Percentiles rank a stretch among this genome's conserved stretches.
These are phyloP conservation scores for Catharus bicknelli DNA, from an alignment of 2,113 vertebrate genomes.

Conservation along the genomic window DNA sequence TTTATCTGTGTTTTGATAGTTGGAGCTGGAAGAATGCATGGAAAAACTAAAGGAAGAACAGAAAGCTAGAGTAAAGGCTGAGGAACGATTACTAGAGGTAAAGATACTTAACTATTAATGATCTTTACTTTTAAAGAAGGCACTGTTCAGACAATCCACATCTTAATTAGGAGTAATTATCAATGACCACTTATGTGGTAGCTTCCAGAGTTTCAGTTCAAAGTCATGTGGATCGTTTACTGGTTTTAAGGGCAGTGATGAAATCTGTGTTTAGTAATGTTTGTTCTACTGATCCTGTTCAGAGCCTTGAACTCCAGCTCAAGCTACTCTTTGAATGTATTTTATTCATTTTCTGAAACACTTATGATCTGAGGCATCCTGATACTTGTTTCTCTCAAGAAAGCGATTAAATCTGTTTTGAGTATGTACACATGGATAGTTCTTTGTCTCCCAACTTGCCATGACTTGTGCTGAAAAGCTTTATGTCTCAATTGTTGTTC, in stretches of 20 bases:
- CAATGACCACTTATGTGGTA: background rate
- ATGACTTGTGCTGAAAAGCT: background rate
- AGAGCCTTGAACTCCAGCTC: slow-evolving; percentile 39
- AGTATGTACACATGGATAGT: background rate
- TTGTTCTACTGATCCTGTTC: slow-evolving; percentile 13
- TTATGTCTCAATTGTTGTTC: background rate
- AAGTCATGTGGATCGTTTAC: background rate
- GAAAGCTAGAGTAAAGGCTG: slow-evolving; percentile 81
- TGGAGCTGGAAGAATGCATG: slow-evolving; percentile 84
- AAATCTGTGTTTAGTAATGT: slow-evolving; percentile 21
- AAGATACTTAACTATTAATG: background rate
- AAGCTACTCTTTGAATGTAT: background rate
- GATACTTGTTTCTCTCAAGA: background rate
- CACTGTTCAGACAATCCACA: background rate
- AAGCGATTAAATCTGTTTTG: background rate
- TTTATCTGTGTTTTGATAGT: slow-evolving; percentile 68
- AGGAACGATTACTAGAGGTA: slow-evolving; percentile 85
- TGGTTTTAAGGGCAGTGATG: slow-evolving; percentile 1
- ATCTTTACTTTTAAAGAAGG: background rate
- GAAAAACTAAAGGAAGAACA: slow-evolving; percentile 84
- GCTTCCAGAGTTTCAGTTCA: slow-evolving; percentile 11
- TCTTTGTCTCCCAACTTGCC: background rate
- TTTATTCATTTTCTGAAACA: background rate
- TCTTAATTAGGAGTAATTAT: background rate
- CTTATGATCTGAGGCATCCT: background rate